A percentile compares a stretch with the other conserved stretches of the same genome.
Conservation (phyloP, 2,797 vertebrate species). For the Cuculus canorus region DNA sequence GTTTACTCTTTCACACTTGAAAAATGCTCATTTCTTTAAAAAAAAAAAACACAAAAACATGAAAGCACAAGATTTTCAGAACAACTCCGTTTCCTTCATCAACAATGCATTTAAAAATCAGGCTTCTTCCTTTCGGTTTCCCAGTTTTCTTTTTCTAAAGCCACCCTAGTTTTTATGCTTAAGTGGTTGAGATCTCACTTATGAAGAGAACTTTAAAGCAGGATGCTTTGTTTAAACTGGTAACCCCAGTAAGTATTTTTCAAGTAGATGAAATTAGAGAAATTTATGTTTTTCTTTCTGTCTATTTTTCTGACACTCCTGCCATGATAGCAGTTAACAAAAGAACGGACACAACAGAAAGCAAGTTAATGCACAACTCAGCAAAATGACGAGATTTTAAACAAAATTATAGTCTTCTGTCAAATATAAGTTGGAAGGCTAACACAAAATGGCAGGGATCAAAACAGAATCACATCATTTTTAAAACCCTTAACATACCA, state of each 20-base stretch:
- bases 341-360: neutral
- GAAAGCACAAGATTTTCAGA: neutral
- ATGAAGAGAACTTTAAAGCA: neutral
- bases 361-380: neutral
- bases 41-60: no score
- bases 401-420: constrained; percentile 6
- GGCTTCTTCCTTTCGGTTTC: neutral
- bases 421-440: constrained; percentile 10
- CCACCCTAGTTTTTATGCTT: neutral
- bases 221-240: neutral
- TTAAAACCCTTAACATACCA: constrained; percentile 14
- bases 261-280: neutral
- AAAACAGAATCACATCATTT: constrained; percentile 26
- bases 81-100: neutral
- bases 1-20: neutral
- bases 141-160: neutral
- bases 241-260: neutral
- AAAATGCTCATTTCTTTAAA: neutral
- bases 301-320: neutral
- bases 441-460: constrained; percentile 19
- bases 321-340: neutral
- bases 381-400: neutral
- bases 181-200: neutral
- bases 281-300: neutral
- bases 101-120: neutral